Conservation (phyloP, 2,888 invertebrate genomes). For the Siphlonurus alternatus region DNA sequence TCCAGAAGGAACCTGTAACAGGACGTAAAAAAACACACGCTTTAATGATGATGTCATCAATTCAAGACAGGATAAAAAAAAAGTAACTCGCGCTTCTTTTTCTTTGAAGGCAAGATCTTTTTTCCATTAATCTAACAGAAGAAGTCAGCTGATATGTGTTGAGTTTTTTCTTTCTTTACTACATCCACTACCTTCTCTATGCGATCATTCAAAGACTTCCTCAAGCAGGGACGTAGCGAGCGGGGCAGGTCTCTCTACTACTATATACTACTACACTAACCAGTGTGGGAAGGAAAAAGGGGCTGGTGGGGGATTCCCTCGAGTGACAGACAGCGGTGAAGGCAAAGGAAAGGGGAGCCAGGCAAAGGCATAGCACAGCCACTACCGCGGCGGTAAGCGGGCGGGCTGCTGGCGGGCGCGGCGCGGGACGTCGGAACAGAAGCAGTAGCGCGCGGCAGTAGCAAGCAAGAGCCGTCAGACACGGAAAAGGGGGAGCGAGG, state of each 20-base stretch:
- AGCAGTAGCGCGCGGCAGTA: neutral
- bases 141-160: neutral
- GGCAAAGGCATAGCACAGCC: neutral
- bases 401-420: neutral
- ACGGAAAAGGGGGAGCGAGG: neutral
- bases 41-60: neutral
- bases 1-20: neutral
- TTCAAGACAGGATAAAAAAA: neutral
- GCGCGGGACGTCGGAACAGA: neutral
- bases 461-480: neutral
- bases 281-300: neutral
- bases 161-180: neutral
- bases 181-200: neutral
- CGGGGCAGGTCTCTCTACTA: neutral
- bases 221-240: neutral
- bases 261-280: neutral
- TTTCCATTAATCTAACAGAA: neutral
- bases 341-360: neutral
- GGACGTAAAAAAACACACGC: neutral
- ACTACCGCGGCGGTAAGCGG: neutral
- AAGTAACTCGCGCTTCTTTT: neutral
- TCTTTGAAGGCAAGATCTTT: neutral
- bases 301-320: neutral
- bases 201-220: conserved; percentile 3
- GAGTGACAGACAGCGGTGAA: neutral